Base-by-base conservation (phyloP, 2,113 vertebrate species). In the Pseudonaja textilis region DNA sequence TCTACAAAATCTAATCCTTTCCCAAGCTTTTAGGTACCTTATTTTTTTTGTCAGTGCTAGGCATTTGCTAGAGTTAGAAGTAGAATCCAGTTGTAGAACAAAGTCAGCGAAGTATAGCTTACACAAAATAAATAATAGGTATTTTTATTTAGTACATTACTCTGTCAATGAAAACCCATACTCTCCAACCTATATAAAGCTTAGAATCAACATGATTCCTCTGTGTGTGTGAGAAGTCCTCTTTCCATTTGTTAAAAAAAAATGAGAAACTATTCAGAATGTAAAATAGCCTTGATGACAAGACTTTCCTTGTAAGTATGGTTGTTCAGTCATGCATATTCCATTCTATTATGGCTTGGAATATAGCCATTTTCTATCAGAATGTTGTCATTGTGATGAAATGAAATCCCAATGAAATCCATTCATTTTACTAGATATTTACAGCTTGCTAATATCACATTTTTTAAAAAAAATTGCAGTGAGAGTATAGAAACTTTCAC, bases 301-400 rank as follows among this genome's bases (percentile, higher is more conserved):
- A 54, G 18, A 22, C 6, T 88, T 91, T 92, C 91, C 14, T 93
- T 89, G n/a, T 54, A 93, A n/a, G 29, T 89, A 20, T 91, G 93
- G 92, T 91, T 95, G 89, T 91, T 94, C 92, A 90, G 20, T 96
- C 81, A 91, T 1, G 0, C 52, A 59, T 64, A 89, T 89, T 94
- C 94, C 93, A 2, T 52, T 93, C 91, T 94, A 96, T 74, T 29
- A 61, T 93, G 34, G 93, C 54, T 90, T 94, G 74, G 87, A 94
- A 96, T 94, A 91, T 47, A 94, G 50, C 81, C 92, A 93, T 1
- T 23, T 91, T 94, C 34, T 23, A 45, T 85, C 64, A 87, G 93
- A 95, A 85, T 9, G 54, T 42, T 89, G 94, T 90, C 92, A 92
- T 59, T 92, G 69, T 55, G 14, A 57, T 64, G 26, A 94, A 34